Evolutionary conservation across 2,113 vertebrate species (phyloP).

Genomic region (Erpornis zantholeuca): DNA sequence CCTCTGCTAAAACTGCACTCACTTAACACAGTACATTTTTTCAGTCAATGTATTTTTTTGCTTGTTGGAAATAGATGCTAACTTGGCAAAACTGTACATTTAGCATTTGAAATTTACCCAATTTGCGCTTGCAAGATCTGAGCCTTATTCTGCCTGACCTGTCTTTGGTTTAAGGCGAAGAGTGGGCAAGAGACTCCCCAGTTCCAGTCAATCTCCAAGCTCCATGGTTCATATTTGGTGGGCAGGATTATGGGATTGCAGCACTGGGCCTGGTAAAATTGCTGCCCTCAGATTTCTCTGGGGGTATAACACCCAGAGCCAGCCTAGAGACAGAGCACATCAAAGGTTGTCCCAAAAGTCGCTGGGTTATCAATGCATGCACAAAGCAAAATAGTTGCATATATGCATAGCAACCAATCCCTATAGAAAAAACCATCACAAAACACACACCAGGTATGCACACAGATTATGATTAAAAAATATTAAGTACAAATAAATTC

Average conservation of each 20-base stretch:
- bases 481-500: neutral
- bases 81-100: neutral
- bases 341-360: neutral
- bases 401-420: accelerated
- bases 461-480: neutral
- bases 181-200: neutral
- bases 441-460: neutral
- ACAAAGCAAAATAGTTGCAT: neutral
- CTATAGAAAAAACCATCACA: neutral
- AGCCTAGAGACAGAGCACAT: neutral
- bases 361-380: neutral
- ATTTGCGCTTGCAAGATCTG: neutral
- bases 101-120: neutral
- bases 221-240: neutral
- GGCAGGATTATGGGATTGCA: neutral
- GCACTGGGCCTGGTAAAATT: neutral
- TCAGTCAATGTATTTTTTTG: neutral
- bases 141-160: neutral
- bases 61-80: neutral
- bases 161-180: neutral
- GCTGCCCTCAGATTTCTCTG: neutral
- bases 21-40: neutral
- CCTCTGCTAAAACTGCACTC: neutral
- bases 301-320: neutral
- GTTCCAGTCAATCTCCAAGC: neutral